Conservation (phyloP, 2,797 vertebrate species). For the Lates japonicus region DNA sequence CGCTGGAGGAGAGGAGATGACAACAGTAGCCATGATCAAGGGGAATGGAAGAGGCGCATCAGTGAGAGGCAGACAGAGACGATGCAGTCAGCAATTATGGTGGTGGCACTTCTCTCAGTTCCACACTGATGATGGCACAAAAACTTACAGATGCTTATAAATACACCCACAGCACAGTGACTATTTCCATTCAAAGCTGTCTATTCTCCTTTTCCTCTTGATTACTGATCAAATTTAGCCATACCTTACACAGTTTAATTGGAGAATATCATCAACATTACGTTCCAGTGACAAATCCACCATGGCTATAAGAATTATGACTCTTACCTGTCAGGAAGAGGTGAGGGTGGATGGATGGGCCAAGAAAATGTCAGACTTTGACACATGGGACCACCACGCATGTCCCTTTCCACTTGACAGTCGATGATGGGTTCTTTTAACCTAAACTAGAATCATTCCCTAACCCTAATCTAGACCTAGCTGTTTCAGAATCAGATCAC, state of each 20-base stretch:
- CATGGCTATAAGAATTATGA: background rate
- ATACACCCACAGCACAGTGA: background rate
- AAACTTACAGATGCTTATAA: constrained; percentile 22
- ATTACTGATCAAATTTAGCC: background rate
- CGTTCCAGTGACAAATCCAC: background rate
- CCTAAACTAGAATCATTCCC: background rate
- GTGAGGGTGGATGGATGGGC: background rate
- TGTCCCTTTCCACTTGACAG: background rate
- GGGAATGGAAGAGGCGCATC: constrained; percentile 55
- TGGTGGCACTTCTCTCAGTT: constrained; percentile 21
- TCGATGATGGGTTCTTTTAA: background rate
- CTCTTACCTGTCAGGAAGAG: background rate
- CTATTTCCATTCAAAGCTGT: background rate
- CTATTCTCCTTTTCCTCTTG: background rate
- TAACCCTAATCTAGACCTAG: background rate
- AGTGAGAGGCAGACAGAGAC: constrained; percentile 47
- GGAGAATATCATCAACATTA: background rate
- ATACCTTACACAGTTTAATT: background rate
- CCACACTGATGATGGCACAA: constrained; percentile 1
- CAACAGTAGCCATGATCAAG: constrained; percentile 77
- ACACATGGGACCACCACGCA: background rate
- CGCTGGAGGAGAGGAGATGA: constrained; percentile 72
- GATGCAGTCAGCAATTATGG: constrained; percentile 59
- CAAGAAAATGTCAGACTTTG: background rate
- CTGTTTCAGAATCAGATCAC: background rate